These are phyloP conservation scores for Carassius auratus DNA, from an alignment of 2,113 vertebrate genomes.

Conservation along the genomic window DNA sequence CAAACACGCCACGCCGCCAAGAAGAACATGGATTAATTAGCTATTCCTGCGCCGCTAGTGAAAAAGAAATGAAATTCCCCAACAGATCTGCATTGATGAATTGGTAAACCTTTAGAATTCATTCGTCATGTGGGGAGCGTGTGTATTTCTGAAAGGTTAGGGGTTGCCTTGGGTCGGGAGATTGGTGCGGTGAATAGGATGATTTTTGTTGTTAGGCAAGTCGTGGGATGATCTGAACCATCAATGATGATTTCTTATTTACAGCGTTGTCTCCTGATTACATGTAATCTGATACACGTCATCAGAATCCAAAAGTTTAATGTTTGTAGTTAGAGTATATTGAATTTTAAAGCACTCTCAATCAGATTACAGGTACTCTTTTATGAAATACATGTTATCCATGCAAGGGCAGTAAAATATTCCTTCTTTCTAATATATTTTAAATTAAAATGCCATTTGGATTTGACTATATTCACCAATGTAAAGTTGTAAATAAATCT, in stretches of 20 bases:
- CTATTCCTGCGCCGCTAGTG: slow-evolving; percentile 51
- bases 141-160: slow-evolving; percentile 59
- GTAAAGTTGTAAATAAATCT: too few species aligned
- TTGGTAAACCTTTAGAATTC: slow-evolving; percentile 78
- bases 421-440: too few species aligned
- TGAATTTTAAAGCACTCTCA: neutral
- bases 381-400: neutral
- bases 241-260: neutral
- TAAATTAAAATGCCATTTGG: too few species aligned
- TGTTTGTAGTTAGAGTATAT: neutral
- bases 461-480: too few species aligned
- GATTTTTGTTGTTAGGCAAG: slow-evolving; percentile 16
- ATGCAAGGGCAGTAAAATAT: neutral
- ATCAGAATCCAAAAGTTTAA: neutral
- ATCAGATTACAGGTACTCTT: neutral
- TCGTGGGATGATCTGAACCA: neutral
- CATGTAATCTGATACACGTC: too few species aligned
- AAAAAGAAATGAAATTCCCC: slow-evolving; percentile 42
- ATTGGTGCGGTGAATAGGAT: slow-evolving; percentile 43
- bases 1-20: slow-evolving; percentile 68
- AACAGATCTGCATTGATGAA: slow-evolving; percentile 73
- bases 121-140: slow-evolving; percentile 77
- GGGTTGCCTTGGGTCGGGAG: slow-evolving; percentile 49
- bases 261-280: neutral
- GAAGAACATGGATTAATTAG: slow-evolving; percentile 74